Conservation (phyloP, 2,113 vertebrate genomes). For the Phoenicopterus ruber region DNA sequence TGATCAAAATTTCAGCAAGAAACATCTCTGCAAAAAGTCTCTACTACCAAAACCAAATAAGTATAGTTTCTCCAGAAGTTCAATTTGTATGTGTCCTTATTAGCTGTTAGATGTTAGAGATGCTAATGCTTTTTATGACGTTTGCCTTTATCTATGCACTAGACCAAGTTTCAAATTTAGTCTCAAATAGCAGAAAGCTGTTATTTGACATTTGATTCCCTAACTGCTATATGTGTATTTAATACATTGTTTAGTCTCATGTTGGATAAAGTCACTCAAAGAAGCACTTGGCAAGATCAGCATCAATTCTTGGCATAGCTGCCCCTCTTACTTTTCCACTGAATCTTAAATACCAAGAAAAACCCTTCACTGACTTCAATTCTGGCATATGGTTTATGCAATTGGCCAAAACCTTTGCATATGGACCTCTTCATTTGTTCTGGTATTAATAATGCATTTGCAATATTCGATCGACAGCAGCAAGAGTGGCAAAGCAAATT, state of each 20-base stretch:
- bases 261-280: constrained; percentile 71
- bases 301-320: constrained; percentile 74
- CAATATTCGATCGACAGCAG: constrained; percentile 62
- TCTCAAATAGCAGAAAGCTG: constrained; percentile 50
- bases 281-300: constrained; percentile 72
- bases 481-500: constrained; percentile 39
- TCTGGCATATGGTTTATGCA: constrained; percentile 45
- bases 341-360: constrained; percentile 77
- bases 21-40: background rate
- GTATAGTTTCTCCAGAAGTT: constrained; percentile 31
- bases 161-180: constrained; percentile 59
- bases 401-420: constrained; percentile 53
- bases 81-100: constrained; percentile 17
- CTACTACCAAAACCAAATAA: constrained; percentile 28
- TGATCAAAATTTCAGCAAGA: background rate
- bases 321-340: constrained; percentile 70
- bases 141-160: constrained; percentile 51
- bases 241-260: constrained; percentile 77
- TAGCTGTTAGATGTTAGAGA: constrained; percentile 52
- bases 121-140: constrained; percentile 2
- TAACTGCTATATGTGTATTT: constrained; percentile 67
- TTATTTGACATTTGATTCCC: constrained; percentile 70
- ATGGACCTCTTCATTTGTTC: constrained; percentile 51
- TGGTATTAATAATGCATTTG: constrained; percentile 65
- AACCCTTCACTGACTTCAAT: constrained; percentile 65